A percentile compares a stretch with the other conserved stretches of the same genome.
These are phyloP conservation scores for Eptesicus fuscus DNA, from an alignment of 2,113 vertebrate species.

Conservation along the genomic window DNA sequence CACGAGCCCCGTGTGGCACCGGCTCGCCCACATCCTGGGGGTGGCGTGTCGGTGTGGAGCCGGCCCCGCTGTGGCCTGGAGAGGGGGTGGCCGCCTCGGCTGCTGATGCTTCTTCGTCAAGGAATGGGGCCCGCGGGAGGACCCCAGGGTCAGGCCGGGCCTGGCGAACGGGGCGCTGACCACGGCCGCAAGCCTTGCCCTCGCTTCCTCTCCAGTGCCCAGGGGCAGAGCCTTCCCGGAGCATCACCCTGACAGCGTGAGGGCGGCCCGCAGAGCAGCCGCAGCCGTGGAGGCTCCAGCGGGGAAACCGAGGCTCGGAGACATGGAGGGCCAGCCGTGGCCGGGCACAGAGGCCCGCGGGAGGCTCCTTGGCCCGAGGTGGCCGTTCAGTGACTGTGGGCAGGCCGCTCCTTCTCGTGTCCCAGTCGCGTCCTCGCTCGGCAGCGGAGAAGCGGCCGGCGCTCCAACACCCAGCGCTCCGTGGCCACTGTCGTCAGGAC, in stretches of 20 bases:
- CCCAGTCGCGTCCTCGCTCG: too few species aligned
- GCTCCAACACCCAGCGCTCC: not conserved
- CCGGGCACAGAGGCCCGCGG: not conserved
- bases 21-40: not conserved
- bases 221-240: not conserved
- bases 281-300: not conserved
- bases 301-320: not conserved
- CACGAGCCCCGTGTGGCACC: accelerated
- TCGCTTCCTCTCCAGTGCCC: not conserved
- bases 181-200: not conserved
- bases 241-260: accelerated
- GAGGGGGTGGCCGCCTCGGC: accelerated
- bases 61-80: not conserved
- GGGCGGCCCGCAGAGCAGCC: too few species aligned
- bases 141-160: not conserved
- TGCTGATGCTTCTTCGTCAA: not conserved
- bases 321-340: not conserved
- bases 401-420: not conserved
- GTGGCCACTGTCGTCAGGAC: accelerated
- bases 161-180: not conserved
- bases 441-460: not conserved
- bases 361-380: not conserved
- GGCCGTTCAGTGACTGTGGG: not conserved
- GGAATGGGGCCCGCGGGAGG: not conserved
- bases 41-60: not conserved